Conservation (phyloP, 2,797 vertebrate species). For the Macropus fuliginosus region DNA sequence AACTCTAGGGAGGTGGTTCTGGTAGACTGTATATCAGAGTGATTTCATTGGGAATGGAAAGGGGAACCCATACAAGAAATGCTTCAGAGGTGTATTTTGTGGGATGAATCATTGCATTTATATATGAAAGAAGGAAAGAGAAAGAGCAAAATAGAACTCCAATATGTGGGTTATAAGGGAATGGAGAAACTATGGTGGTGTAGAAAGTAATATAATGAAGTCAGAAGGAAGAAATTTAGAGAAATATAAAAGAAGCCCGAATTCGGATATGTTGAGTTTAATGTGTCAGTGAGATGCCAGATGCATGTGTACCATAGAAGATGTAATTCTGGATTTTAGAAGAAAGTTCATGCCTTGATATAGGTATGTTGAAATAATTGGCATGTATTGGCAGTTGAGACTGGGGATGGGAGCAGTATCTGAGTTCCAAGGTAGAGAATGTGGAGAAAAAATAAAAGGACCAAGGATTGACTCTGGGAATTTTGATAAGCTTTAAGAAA, state of each 20-base stretch:
- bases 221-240: background rate
- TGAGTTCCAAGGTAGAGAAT: background rate
- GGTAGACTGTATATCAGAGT: background rate
- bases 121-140: background rate
- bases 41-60: background rate
- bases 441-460: background rate
- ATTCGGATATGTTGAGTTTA: background rate
- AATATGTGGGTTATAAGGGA: background rate
- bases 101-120: background rate
- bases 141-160: background rate
- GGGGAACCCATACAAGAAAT: background rate
- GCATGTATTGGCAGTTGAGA: accelerated
- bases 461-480: background rate
- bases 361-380: background rate
- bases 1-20: background rate
- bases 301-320: background rate
- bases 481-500: background rate
- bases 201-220: background rate
- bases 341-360: background rate
- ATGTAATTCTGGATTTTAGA: background rate
- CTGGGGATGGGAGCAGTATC: background rate
- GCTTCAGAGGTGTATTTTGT: background rate
- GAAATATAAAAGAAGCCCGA: background rate
- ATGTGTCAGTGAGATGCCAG: background rate
- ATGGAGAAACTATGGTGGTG: background rate